Evolutionary conservation across 2,888 invertebrate species (phyloP).

Genomic region (Drosophila birchii): DNA sequence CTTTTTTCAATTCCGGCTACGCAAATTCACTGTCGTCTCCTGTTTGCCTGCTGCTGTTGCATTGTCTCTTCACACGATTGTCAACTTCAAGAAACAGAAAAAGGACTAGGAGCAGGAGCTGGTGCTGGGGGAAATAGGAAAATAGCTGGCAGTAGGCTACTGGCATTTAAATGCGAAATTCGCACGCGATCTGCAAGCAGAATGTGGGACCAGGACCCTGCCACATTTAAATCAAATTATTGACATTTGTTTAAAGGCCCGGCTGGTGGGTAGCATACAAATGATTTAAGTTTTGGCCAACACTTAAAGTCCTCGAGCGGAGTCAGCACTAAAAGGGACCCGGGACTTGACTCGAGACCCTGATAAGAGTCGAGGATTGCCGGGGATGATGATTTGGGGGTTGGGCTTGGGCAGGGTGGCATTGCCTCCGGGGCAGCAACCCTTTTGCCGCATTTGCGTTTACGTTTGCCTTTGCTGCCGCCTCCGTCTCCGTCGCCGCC

Average conservation of each 20-base stretch:
- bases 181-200: slow-evolving; percentile 73
- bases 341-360: slow-evolving; percentile 53
- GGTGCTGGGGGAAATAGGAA: slow-evolving; percentile 53
- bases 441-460: slow-evolving; percentile 67
- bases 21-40: slow-evolving; percentile 61
- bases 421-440: slow-evolving; percentile 59
- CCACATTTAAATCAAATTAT: slow-evolving; percentile 80
- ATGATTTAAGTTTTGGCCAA: slow-evolving; percentile 64
- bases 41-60: slow-evolving; percentile 46
- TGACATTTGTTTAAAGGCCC: slow-evolving; percentile 77
- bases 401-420: slow-evolving; percentile 25
- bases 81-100: slow-evolving; percentile 52
- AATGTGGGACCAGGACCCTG: slow-evolving; percentile 54
- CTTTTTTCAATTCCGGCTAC: slow-evolving; percentile 66
- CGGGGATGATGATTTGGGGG: slow-evolving; percentile 6
- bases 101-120: neutral
- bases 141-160: slow-evolving; percentile 65
- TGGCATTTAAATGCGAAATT: slow-evolving; percentile 79
- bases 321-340: slow-evolving; percentile 74
- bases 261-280: slow-evolving; percentile 71
- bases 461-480: slow-evolving; percentile 54
- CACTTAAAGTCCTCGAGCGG: slow-evolving; percentile 59
- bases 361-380: slow-evolving; percentile 59
- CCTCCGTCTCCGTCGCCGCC: neutral
- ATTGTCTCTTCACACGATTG: slow-evolving; percentile 76